These are phyloP conservation scores for Labeo rohita DNA, from an alignment of 2,113 vertebrate species.

Conservation along the genomic window DNA sequence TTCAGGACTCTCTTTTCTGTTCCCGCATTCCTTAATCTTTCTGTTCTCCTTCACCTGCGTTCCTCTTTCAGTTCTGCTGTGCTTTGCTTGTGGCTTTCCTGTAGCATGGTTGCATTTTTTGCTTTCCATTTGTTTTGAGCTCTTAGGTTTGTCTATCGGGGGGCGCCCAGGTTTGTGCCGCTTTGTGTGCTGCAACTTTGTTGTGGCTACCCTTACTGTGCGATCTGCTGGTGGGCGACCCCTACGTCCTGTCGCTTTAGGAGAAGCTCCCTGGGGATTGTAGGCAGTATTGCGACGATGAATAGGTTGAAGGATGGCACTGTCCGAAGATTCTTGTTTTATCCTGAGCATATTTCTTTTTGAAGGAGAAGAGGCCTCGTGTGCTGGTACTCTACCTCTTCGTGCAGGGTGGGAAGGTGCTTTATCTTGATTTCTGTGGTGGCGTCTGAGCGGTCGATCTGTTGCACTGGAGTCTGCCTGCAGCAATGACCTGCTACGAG, in stretches of 20 bases:
- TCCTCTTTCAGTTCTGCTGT: constrained; percentile 35
- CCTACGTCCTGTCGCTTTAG: constrained; percentile 46
- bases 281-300: constrained; percentile 11
- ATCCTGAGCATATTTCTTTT: constrained; percentile 62
- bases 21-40: constrained; percentile 28
- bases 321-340: constrained; percentile 71
- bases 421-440: constrained; percentile 47
- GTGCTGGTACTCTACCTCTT: constrained; percentile 29
- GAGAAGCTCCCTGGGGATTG: not conserved
- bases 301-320: constrained; percentile 62
- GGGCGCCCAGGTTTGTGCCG: constrained; percentile 68
- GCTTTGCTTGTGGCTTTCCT: constrained; percentile 48
- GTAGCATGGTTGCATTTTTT: constrained; percentile 41
- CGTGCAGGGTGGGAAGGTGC: constrained; percentile 64
- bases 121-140: constrained; percentile 34
- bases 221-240: constrained; percentile 48
- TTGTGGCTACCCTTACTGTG: constrained; percentile 26
- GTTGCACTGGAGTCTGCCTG: constrained; percentile 36
- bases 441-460: constrained; percentile 24
- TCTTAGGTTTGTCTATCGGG: constrained; percentile 56
- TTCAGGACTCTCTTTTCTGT: constrained; percentile 32
- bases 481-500: constrained; percentile 71
- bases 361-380: constrained; percentile 1
- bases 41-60: constrained; percentile 18
- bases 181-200: constrained; percentile 56